Conservation (phyloP, 2,888 invertebrate species). For the Drosophila ustulata region DNA sequence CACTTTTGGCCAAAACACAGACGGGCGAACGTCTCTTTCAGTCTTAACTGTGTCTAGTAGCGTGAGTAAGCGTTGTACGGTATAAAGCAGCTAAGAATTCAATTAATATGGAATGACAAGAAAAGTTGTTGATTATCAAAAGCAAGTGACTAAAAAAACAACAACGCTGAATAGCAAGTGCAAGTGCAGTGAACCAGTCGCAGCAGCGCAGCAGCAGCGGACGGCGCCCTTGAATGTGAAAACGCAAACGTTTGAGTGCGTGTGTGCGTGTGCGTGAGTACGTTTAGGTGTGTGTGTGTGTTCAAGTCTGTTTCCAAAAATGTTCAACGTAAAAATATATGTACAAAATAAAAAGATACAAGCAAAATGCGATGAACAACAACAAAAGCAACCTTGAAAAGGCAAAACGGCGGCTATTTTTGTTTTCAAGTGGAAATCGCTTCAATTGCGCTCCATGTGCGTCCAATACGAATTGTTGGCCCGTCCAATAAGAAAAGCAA, state of each 20-base stretch:
- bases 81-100: constrained; percentile 38
- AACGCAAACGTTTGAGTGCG: constrained; percentile 31
- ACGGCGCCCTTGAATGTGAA: constrained; percentile 74
- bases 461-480: background rate
- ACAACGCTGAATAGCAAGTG: constrained; percentile 38
- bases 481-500: constrained; percentile 62
- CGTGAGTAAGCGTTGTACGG: constrained; percentile 70
- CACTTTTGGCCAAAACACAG: constrained; percentile 75
- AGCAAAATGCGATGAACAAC: constrained; percentile 71
- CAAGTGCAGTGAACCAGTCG: constrained; percentile 63
- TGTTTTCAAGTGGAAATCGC: constrained; percentile 53
- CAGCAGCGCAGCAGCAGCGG: constrained; percentile 43
- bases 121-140: constrained; percentile 63
- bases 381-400: constrained; percentile 76
- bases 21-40: constrained; percentile 55
- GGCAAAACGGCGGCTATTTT: constrained; percentile 66
- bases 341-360: constrained; percentile 47
- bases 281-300: constrained; percentile 4
- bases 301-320: constrained; percentile 64
- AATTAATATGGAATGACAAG: constrained; percentile 36
- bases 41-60: constrained; percentile 61
- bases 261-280: constrained; percentile 5
- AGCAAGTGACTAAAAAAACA: constrained; percentile 29
- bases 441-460: constrained; percentile 63
- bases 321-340: constrained; percentile 65